phyloP scores from a whole-genome alignment of 2,797 vertebrate species.

The Numenius phaeopus region DNA sequence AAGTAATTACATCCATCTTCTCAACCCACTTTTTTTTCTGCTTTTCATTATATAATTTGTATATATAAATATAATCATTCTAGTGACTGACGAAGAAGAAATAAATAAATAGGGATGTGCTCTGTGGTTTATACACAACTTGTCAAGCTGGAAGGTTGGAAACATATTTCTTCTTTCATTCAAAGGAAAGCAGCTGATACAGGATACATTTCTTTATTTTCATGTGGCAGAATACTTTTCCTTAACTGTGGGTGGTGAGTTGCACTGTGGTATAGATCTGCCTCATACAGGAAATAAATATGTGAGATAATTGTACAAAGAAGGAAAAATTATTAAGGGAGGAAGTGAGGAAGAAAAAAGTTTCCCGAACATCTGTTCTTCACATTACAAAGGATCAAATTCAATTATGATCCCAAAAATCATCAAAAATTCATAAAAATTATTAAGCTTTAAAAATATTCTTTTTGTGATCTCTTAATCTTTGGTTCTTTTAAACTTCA shows the following conservation, averaged over 20 bases:
- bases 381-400: slow-evolving; percentile 2
- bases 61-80: slow-evolving; percentile 53
- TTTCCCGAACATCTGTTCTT: slow-evolving; percentile 1
- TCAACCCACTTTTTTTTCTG: not conserved
- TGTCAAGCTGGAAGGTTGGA: slow-evolving; percentile 48
- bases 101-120: slow-evolving; percentile 65
- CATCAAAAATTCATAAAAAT: not conserved
- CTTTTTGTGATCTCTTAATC: not conserved
- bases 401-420: not conserved
- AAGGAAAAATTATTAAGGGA: not conserved
- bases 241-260: slow-evolving; percentile 42
- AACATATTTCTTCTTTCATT: slow-evolving; percentile 64
- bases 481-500: not conserved
- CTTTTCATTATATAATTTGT: slow-evolving; percentile 62
- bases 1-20: slow-evolving; percentile 45
- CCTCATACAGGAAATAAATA: slow-evolving; percentile 44
- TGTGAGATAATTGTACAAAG: slow-evolving; percentile 44
- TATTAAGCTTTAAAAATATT: not conserved
- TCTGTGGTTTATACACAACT: slow-evolving; percentile 54
- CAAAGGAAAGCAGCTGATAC: slow-evolving; percentile 42
- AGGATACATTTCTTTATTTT: slow-evolving; percentile 52
- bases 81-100: slow-evolving; percentile 38
- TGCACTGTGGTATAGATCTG: not conserved
- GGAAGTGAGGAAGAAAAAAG: slow-evolving; percentile 31
- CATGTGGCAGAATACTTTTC: slow-evolving; percentile 7